A percentile compares a stretch with the other conserved stretches of the same genome.
Conservation (phyloP, 1,140 invertebrate genomes). For the Cotesia typhae region DNA sequence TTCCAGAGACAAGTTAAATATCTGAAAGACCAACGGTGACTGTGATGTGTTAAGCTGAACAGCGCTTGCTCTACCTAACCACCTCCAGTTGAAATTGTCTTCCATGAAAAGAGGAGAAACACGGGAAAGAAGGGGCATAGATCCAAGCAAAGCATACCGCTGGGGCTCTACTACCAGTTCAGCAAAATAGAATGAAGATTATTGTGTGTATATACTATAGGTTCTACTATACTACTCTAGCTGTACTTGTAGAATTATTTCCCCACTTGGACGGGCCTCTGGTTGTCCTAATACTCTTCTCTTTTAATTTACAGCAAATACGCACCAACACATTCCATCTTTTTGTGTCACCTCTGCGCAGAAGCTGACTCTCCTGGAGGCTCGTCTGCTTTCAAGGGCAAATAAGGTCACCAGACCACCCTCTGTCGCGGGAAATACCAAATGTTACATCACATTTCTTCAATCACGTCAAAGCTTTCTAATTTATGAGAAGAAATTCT, state of each 20-base stretch:
- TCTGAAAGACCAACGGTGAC: conserved; percentile 39
- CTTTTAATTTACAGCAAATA: background rate
- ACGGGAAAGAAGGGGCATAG: conserved; percentile 32
- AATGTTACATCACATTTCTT: conserved; percentile 4
- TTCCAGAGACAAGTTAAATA: conserved; percentile 16
- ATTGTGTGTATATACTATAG: no score
- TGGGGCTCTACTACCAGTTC: background rate
- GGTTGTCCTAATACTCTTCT: background rate
- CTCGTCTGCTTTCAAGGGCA: conserved; percentile 57
- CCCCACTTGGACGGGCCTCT: background rate
- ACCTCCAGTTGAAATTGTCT: conserved; percentile 37
- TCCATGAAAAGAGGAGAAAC: conserved; percentile 21
- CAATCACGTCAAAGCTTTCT: no score
- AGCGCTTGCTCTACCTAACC: conserved; percentile 44
- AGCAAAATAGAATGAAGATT: no score
- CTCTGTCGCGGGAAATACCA: conserved; percentile 26
- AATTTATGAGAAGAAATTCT: no score
- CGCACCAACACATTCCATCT: conserved; percentile 2
- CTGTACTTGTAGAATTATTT: background rate
- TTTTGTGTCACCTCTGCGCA: background rate
- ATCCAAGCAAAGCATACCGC: background rate
- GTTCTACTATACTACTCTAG: no score
- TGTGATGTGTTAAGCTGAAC: conserved; percentile 32
- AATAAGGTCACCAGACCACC: conserved; percentile 49
- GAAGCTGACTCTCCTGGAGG: conserved; percentile 40